Percentiles rank a stretch among this genome's conserved stretches.
phyloP scores from a whole-genome alignment of 1,140 invertebrate species.

The Hypothenemus hampei region DNA sequence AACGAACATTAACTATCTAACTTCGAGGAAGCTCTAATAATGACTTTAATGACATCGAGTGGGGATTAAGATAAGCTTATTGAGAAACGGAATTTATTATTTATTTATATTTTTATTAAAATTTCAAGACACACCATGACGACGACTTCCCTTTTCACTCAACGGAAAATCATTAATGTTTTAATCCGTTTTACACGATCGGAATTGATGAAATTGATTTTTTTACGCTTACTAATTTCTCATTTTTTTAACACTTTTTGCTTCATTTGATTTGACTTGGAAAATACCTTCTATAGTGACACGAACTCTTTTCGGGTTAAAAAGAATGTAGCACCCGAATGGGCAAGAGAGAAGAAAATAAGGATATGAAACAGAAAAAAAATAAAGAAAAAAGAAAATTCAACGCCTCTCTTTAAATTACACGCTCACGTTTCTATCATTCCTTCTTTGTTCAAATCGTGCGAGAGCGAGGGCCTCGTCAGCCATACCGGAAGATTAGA shows the following conservation, averaged over 20 bases:
- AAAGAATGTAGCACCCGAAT: no score
- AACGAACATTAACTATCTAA: background rate
- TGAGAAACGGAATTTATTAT: no score
- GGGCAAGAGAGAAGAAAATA: slow-evolving; percentile 34
- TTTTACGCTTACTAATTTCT: background rate
- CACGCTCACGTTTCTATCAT: slow-evolving; percentile 42
- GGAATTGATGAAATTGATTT: slow-evolving; percentile 1
- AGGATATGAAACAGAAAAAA: no score
- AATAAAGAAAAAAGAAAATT: no score
- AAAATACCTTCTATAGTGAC: no score
- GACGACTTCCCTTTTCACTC: background rate
- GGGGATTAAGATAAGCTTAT: slow-evolving; percentile 14
- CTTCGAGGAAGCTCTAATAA: slow-evolving; percentile 2
- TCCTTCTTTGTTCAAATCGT: slow-evolving; percentile 39
- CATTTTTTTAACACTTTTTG: no score
- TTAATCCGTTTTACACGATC: slow-evolving; percentile 4
- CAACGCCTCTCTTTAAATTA: slow-evolving; percentile 39
- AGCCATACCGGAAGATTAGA: no score
- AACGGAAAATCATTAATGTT: background rate
- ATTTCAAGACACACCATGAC: no score
- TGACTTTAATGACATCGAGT: slow-evolving; percentile 12
- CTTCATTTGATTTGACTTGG: no score
- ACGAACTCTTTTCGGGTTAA: no score
- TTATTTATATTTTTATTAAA: slow-evolving; percentile 4
- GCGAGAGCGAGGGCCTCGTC: background rate